These are phyloP conservation scores for Hapalemur alaotrensis DNA, from an alignment of 2,797 vertebrate genomes.

Conservation along the genomic window DNA sequence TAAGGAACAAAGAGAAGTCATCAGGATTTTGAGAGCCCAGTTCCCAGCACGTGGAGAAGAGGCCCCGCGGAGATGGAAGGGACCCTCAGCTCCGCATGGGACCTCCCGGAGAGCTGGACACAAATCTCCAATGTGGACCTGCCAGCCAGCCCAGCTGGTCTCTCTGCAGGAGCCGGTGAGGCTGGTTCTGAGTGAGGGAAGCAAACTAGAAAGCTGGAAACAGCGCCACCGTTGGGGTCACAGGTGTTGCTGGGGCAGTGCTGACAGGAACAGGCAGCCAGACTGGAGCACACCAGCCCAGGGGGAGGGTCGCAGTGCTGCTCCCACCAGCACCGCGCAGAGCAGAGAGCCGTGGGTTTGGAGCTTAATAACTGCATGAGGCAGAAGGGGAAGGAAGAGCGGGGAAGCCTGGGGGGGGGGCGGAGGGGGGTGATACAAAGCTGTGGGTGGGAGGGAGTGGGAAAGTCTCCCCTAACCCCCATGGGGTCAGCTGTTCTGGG, in stretches of 20 bases:
- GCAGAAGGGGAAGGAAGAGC: neutral
- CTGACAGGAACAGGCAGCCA: neutral
- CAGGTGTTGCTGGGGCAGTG: neutral
- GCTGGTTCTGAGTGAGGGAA: neutral
- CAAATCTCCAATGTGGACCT: neutral
- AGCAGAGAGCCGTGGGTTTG: neutral
- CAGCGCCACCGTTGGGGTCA: neutral
- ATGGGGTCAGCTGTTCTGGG: neutral
- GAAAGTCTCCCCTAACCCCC: neutral
- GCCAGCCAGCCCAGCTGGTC: neutral
- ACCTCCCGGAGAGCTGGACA: neutral
- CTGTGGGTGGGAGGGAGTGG: neutral
- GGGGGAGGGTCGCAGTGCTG: neutral
- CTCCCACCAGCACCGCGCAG: neutral
- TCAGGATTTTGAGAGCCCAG: too few relatives aligned
- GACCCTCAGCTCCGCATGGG: neutral
- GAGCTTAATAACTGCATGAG: neutral
- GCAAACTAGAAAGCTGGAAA: neutral
- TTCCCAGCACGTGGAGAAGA: neutral
- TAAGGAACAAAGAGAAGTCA: neutral
- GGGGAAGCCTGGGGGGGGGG: too few relatives aligned
- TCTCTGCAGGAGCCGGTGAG: neutral
- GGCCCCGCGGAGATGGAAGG: neutral
- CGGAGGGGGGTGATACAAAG: too few relatives aligned
- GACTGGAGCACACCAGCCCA: fast-evolving